These are phyloP conservation scores for Ephestia elutella DNA, from an alignment of 1,140 invertebrate genomes.

Conservation along the genomic window DNA sequence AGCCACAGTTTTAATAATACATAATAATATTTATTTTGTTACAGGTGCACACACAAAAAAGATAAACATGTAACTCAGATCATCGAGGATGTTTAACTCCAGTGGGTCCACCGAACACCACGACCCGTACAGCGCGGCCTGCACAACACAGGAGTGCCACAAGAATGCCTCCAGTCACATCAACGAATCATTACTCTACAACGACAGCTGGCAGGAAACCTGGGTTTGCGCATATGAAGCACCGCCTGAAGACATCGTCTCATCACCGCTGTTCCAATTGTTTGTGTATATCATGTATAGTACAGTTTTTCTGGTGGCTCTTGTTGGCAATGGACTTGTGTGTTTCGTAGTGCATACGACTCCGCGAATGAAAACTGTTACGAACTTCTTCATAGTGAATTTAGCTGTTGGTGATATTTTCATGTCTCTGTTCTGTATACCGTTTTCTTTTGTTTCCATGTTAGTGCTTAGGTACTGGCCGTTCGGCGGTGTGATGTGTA, in stretches of 20 bases:
- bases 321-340: constrained; percentile 86
- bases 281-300: constrained; percentile 84
- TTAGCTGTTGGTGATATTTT: constrained; percentile 88
- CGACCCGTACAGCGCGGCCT: neutral
- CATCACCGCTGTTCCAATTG: constrained; percentile 75
- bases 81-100: constrained; percentile 2
- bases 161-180: neutral
- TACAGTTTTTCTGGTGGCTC: constrained; percentile 81
- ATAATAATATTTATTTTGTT: constrained; percentile 7
- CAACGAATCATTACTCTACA: constrained; percentile 3
- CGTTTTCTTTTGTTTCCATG: constrained; percentile 86
- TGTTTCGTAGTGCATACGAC: constrained; percentile 86
- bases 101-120: neutral
- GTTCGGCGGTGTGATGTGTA: constrained; percentile 85
- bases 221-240: constrained; percentile 12
- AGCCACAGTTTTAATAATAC: too few species aligned
- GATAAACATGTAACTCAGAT: constrained; percentile 1
- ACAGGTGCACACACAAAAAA: neutral
- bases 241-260: constrained; percentile 29
- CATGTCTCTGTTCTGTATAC: constrained; percentile 89
- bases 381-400: constrained; percentile 91
- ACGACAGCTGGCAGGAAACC: constrained; percentile 1
- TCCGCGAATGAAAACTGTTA: constrained; percentile 88
- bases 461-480: constrained; percentile 86
- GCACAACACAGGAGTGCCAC: neutral